These are phyloP conservation scores for Phymastichus coffea DNA, from an alignment of 1,140 invertebrate species.

Conservation along the genomic window DNA sequence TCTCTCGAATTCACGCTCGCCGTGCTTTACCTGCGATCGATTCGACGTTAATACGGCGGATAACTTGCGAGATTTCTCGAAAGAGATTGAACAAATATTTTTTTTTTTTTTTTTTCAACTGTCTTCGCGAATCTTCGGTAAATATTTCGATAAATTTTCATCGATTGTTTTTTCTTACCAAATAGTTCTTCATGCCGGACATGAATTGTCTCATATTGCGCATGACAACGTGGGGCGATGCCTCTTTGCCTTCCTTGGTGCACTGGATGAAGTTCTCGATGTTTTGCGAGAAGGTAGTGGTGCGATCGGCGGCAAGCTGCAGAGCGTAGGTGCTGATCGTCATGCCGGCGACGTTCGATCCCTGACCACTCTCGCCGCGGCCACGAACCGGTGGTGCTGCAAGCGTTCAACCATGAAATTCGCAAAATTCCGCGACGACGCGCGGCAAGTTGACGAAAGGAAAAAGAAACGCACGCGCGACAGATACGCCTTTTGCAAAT, in stretches of 20 bases:
- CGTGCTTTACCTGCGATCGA: slow-evolving; percentile 73
- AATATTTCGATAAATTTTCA: too few relatives aligned
- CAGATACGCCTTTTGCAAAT: too few relatives aligned
- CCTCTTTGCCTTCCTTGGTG: slow-evolving; percentile 87
- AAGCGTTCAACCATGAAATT: too few relatives aligned
- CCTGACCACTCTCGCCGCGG: slow-evolving; percentile 45
- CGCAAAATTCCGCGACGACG: not conserved
- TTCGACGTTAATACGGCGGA: not conserved
- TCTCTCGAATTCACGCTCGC: slow-evolving; percentile 86
- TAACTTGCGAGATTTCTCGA: not conserved
- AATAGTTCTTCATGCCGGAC: slow-evolving; percentile 96
- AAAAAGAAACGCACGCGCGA: too few relatives aligned
- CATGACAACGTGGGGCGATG: slow-evolving; percentile 85
- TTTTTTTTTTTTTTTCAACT: too few relatives aligned
- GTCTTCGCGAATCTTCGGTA: too few relatives aligned
- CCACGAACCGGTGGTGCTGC: slow-evolving; percentile 72
- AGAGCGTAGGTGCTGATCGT: slow-evolving; percentile 74
- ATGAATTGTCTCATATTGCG: slow-evolving; percentile 95
- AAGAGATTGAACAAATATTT: too few relatives aligned
- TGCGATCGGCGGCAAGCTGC: slow-evolving; percentile 79
- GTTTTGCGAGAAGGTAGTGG: slow-evolving; percentile 85
- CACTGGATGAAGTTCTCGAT: slow-evolving; percentile 94
- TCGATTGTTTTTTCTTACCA: too few relatives aligned
- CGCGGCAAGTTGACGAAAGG: not conserved
- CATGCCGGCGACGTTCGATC: slow-evolving; percentile 58